Evolutionary conservation across 2,113 vertebrate species (phyloP), one percentile per base, ranked within the genome.

Genomic region (Collichthys lucidus): DNA sequence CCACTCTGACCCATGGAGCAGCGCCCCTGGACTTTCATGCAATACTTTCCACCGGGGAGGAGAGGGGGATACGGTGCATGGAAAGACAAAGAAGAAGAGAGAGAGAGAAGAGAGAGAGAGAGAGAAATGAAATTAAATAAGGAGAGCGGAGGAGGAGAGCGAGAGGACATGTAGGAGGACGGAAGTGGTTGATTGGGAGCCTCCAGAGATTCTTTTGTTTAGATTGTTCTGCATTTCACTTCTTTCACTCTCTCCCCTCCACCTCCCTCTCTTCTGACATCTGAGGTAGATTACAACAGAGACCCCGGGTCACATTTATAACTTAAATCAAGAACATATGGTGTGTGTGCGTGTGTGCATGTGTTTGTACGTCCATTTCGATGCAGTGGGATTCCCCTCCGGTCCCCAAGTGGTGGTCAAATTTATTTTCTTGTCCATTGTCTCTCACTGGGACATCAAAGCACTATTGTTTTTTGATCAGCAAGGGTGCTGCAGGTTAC

Each of bases 241-340:
- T 91, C 88, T 92, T 88, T 92, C 88, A 88, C 92, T 86, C 84
- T 83, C 89, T 86, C 87, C 76, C 82, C 71, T 83, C 85, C 55
- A 85, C 90, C 89, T 92, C 90, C 92, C 77, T 89, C 84, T 90
- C 82, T 69, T 81, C 90, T 91, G 92, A 95, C 95, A 95, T 95
- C 94, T 95, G 95, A 95, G 94, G 93, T 93, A 89, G 92, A 95
- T 95, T 95, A 95, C 87, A 93, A 89, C 91, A 88, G 89, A 93
- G 90, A 93, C 82, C 93, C 86, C 49, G 91, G 94, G 94, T 95
- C 93, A 94, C 93, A 93, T 93, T 92, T 93, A 92, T 90, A 92
- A 94, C 91, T 94, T 90, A 95, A 95, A 95, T 93, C 90, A 95
- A 89, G 93, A 95, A 94, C 95, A 95, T 93, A 92, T 95, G 94